A percentile compares a stretch with the other conserved stretches of the same genome.
These are phyloP conservation scores for Fissipunctia ypsillon DNA, from an alignment of 2,888 invertebrate genomes.

Conservation along the genomic window DNA sequence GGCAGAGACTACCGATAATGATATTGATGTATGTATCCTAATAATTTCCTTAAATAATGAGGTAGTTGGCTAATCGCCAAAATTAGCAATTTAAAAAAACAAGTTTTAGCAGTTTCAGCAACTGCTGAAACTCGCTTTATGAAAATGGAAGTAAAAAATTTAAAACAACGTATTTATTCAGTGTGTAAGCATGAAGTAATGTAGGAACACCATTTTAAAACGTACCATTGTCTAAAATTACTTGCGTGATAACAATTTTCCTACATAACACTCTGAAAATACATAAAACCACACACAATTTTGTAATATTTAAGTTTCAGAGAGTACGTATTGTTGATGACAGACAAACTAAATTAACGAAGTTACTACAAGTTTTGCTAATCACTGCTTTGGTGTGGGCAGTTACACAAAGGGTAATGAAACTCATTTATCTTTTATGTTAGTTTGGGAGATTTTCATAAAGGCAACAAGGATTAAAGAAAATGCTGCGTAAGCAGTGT, in stretches of 20 bases:
- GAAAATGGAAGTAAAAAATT: background rate
- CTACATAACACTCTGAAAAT: background rate
- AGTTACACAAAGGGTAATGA: constrained; percentile 50
- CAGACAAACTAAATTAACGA: constrained; percentile 51
- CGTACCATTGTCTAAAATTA: background rate
- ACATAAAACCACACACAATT: constrained; percentile 26
- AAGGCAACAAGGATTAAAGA: constrained; percentile 36
- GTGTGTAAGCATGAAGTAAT: background rate
- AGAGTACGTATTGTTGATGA: constrained; percentile 47
- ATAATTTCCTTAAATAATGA: background rate
- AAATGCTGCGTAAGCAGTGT: constrained; percentile 11
- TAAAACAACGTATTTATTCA: background rate
- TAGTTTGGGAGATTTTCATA: constrained; percentile 42
- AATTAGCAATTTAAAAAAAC: background rate
- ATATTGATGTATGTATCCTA: background rate
- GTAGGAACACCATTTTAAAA: background rate
- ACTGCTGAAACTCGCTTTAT: background rate
- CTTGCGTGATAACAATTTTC: constrained; percentile 13
- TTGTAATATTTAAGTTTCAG: constrained; percentile 37
- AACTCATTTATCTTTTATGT: constrained; percentile 52
- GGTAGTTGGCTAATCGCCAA: background rate
- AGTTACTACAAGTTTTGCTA: constrained; percentile 54
- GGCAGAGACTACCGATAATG: background rate
- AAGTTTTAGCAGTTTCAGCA: background rate
- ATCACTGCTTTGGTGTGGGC: constrained; percentile 49